A percentile compares a stretch with the other conserved stretches of the same genome.
phyloP scores from a whole-genome alignment of 2,797 vertebrate species.

The Acanthurus tractus region DNA sequence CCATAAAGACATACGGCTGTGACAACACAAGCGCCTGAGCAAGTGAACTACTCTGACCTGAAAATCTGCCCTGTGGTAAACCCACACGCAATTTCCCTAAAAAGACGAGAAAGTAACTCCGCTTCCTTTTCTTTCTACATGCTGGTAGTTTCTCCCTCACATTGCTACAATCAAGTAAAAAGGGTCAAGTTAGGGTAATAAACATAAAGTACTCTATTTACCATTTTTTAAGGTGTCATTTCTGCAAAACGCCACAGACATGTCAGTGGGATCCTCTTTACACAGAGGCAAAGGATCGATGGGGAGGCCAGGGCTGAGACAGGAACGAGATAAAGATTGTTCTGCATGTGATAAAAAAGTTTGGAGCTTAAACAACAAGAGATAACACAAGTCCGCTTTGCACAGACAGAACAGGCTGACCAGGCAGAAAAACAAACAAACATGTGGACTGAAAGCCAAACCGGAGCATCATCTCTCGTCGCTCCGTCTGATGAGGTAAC shows the following conservation, averaged over 20 bases:
- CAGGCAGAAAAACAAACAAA: conserved; percentile 74
- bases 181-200: not conserved
- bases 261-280: not conserved
- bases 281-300: conserved; percentile 54
- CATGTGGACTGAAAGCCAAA: conserved; percentile 51
- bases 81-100: conserved; percentile 42
- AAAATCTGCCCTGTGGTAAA: conserved; percentile 58
- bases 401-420: conserved; percentile 68
- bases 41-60: conserved; percentile 58
- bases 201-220: not conserved
- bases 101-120: conserved; percentile 39
- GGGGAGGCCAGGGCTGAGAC: conserved; percentile 57
- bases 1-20: conserved; percentile 52
- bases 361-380: conserved; percentile 67
- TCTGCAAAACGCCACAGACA: conserved; percentile 16
- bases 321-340: conserved; percentile 70
- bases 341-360: conserved; percentile 68
- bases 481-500: conserved; percentile 43
- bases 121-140: conserved; percentile 11
- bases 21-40: conserved; percentile 54
- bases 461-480: conserved; percentile 25
- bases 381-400: conserved; percentile 39
- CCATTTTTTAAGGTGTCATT: too few species aligned
- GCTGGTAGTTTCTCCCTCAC: not conserved
- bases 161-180: conserved; percentile 1